Base-by-base conservation (phyloP, 1,140 invertebrate species). In the Calosoma granatense region DNA sequence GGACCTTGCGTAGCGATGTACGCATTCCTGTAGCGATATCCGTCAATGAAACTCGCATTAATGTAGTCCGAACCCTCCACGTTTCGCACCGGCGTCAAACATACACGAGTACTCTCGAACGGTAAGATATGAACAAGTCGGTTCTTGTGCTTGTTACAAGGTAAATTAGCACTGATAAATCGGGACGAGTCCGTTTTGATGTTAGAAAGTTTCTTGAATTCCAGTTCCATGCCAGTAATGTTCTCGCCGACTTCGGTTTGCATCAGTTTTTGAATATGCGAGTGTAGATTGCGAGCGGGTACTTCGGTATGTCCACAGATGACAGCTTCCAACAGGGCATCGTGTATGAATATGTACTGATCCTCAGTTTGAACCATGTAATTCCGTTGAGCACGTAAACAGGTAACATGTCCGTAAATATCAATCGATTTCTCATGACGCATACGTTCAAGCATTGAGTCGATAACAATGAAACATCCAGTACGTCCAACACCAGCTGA, bases 291-390 rank as follows among this genome's bases (percentile, higher is more conserved):
- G 30, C 89, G 81, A 3, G 91, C 92, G 0, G 92, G 88, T 19
- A 97, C 85, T 74, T 99, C 96, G 0, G 96, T 98, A 61, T 87
- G 86, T 2, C 95, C 96, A 67, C 92, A 94, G 51, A 94, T 87
- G 0, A 97, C 92, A 1, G 95, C 95, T 73, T 99, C 97, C 6
- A 98, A 75, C 1, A 97, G 79, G 4, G 94, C 87, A 70, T 99
- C 97, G 70, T 99, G 95, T 61, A 99, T 98, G 75, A 99, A 99
- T 56, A 99, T 94, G 72, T 99, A 99, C 72, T 99, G 97, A 72
- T 99, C 97, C 72, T 99, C 97, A 0, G 97, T 99, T 75, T 99
- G 92, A 23, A 90, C 85, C 93, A 97, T 97, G 70, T 97, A 97
- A 70, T 96, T 96, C 54, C 97, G 82, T 72, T 99, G 97, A 11